Percentiles rank a stretch among this genome's conserved stretches.
These are phyloP conservation scores for Alviniconcha strummeri DNA, from an alignment of 2,888 invertebrate species.

Conservation along the genomic window DNA sequence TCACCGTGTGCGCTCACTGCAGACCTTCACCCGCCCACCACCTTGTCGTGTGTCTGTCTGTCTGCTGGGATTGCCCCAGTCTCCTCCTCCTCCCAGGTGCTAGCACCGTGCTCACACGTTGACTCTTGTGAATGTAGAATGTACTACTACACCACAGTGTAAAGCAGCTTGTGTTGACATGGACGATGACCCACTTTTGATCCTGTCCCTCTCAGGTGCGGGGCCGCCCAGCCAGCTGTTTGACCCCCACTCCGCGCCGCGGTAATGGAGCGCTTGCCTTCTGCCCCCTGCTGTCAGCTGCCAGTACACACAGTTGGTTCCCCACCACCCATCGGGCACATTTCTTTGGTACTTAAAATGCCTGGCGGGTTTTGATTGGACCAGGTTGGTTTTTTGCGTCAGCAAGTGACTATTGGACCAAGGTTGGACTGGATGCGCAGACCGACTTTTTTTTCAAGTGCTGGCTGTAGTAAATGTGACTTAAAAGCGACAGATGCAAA, in stretches of 20 bases:
- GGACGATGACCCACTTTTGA: too few species aligned
- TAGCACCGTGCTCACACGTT: too few species aligned
- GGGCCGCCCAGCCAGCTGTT: slow-evolving; percentile 20
- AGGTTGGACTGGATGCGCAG: background rate
- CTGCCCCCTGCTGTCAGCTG: background rate
- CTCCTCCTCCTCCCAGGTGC: too few species aligned
- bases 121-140: too few species aligned
- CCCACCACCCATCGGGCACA: background rate
- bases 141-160: too few species aligned
- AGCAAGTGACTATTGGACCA: slow-evolving; percentile 8
- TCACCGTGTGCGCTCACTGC: too few species aligned
- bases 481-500: too few species aligned
- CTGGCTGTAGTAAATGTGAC: too few species aligned
- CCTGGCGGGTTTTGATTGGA: slow-evolving; percentile 12
- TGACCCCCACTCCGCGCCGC: slow-evolving; percentile 17
- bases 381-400: background rate
- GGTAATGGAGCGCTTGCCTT: slow-evolving; percentile 1
- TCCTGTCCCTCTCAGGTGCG: background rate
- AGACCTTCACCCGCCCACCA: too few species aligned
- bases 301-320: background rate
- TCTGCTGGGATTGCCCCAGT: slow-evolving; percentile 50
- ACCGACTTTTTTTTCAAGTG: too few species aligned
- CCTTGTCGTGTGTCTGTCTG: slow-evolving; percentile 1
- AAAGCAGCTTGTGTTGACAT: too few species aligned
- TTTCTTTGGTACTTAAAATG: slow-evolving; percentile 21